Evolutionary conservation across 1,140 invertebrate species (phyloP).

Genomic region (Apocrypta bakeri): DNA sequence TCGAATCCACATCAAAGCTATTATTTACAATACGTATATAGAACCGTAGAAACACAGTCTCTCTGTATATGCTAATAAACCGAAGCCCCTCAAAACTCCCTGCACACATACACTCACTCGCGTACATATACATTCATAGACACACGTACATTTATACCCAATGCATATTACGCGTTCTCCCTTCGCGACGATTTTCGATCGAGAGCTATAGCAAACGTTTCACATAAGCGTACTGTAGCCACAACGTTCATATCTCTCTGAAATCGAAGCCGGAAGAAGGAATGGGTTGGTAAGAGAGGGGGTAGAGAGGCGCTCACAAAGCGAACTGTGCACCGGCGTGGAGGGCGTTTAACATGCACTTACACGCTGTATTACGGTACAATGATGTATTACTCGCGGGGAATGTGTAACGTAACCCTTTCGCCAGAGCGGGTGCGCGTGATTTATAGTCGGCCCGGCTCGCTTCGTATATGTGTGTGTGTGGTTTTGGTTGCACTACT

Average conservation of each 20-base stretch:
- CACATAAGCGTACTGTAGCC: background rate
- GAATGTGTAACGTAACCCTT: constrained; percentile 45
- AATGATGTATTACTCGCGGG: constrained; percentile 50
- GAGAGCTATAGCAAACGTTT: background rate
- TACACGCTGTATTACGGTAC: constrained; percentile 53
- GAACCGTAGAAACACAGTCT: background rate
- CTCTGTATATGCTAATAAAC: constrained; percentile 33
- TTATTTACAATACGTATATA: too few species aligned
- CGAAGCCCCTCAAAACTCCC: background rate
- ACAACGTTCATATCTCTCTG: constrained; percentile 2
- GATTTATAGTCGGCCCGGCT: constrained; percentile 42
- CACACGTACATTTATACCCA: background rate
- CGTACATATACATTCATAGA: background rate
- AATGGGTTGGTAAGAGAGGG: background rate
- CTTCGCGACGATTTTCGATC: constrained; percentile 4
- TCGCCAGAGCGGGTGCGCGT: constrained; percentile 25
- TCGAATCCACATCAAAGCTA: too few species aligned
- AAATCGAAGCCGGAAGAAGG: constrained; percentile 45
- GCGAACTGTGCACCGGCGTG: background rate
- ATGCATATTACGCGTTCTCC: background rate
- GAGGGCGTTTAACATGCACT: constrained; percentile 51
- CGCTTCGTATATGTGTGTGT: background rate
- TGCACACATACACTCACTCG: too few species aligned
- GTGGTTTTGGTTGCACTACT: background rate
- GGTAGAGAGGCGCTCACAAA: background rate